Evolutionary conservation across 1,140 invertebrate genomes (phyloP).

Genomic region (Rhopalosiphum padi): DNA sequence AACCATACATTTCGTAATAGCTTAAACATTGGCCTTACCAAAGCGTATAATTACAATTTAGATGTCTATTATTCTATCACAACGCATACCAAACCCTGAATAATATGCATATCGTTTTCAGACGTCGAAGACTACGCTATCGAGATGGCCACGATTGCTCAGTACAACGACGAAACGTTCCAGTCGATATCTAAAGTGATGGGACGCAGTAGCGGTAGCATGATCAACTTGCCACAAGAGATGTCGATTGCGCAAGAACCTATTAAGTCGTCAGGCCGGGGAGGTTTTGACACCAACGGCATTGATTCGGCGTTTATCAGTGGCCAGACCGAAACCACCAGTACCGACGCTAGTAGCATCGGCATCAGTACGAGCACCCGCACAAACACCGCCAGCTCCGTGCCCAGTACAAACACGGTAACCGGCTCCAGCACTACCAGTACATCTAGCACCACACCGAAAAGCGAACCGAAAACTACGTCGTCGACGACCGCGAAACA

Average conservation of each 20-base stretch:
- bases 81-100: no score
- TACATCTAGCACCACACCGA: constrained; percentile 67
- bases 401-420: constrained; percentile 59
- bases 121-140: constrained; percentile 41
- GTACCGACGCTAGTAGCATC: constrained; percentile 63
- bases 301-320: constrained; percentile 15
- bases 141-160: constrained; percentile 36
- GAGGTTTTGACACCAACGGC: constrained; percentile 35
- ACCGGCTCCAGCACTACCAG: constrained; percentile 66
- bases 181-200: constrained; percentile 46
- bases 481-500: constrained; percentile 56
- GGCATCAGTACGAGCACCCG: constrained; percentile 68
- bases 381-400: constrained; percentile 63
- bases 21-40: no score
- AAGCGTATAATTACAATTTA: no score
- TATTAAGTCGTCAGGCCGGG: constrained; percentile 23
- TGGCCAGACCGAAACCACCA: constrained; percentile 65
- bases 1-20: no score
- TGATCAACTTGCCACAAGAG: constrained; percentile 43
- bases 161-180: constrained; percentile 33
- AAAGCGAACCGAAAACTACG: constrained; percentile 59
- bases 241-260: constrained; percentile 53
- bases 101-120: background rate
- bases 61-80: no score
- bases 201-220: background rate